phyloP scores from a whole-genome alignment of 2,113 vertebrate species.

The Lynx canadensis region DNA sequence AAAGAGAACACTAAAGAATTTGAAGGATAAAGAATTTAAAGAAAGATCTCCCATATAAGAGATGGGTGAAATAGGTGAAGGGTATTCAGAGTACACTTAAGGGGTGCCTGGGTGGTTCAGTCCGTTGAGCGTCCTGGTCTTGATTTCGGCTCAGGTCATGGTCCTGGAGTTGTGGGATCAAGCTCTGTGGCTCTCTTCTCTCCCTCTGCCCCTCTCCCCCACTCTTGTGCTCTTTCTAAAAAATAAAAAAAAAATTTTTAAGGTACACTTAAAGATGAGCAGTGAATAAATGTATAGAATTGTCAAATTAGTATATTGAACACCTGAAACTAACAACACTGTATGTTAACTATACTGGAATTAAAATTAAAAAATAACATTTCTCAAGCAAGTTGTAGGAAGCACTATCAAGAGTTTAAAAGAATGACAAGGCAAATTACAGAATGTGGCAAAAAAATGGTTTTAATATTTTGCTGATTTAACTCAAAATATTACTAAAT shows the following conservation, averaged over 20 bases:
- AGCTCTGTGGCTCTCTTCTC: no score
- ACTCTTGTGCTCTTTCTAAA: no score
- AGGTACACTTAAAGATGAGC: neutral
- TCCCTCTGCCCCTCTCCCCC: no score
- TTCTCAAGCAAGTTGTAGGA: neutral
- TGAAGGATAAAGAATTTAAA: neutral
- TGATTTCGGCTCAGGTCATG: no score
- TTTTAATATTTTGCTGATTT: neutral
- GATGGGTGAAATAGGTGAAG: neutral
- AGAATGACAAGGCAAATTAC: neutral
- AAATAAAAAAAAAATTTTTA: no score
- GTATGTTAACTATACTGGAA: neutral
- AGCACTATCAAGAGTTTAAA: neutral
- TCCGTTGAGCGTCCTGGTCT: no score
- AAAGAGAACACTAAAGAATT: neutral
- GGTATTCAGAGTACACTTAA: neutral
- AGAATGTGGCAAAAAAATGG: neutral
- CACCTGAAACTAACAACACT: neutral
- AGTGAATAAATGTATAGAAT: neutral
- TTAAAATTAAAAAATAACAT: neutral
- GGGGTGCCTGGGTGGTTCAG: no score
- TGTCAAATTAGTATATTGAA: neutral
- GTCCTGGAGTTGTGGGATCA: no score
- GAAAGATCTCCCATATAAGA: neutral
- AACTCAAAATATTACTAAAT: constrained; percentile 33